Evolutionary conservation across 2,113 vertebrate species (phyloP).

Genomic region (Amblyornis subalaris): DNA sequence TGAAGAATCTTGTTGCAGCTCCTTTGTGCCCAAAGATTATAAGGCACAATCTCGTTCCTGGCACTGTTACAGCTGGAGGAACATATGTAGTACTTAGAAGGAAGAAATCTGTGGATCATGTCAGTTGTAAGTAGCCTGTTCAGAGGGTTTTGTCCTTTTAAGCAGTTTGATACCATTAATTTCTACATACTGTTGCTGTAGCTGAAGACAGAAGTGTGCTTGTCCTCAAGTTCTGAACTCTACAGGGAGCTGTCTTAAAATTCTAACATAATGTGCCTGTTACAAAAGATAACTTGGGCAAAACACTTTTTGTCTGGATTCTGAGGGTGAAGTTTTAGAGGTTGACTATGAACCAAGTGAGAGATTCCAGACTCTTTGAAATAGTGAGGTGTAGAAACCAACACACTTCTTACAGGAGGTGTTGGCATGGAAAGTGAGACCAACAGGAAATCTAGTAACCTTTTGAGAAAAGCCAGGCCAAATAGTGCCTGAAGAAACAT

Average conservation of each 20-base stretch:
- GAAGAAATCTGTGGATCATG: background rate
- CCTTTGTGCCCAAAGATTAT: background rate
- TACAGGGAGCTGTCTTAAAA: background rate
- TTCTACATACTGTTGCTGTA: background rate
- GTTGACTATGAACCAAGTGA: background rate
- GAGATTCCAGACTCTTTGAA: background rate
- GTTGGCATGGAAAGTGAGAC: background rate
- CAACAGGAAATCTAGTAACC: background rate
- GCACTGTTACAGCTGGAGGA: background rate
- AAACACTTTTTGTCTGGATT: background rate
- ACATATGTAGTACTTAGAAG: background rate
- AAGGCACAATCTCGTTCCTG: background rate
- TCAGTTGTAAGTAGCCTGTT: background rate
- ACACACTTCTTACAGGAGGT: background rate
- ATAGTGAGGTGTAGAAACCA: background rate
- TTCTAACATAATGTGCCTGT: background rate
- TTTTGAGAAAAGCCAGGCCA: background rate
- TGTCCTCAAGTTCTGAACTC: background rate
- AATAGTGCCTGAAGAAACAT: background rate
- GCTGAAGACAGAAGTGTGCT: background rate
- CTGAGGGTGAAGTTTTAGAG: background rate
- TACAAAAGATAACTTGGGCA: accelerated
- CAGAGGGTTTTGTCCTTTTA: background rate
- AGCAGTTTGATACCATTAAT: background rate
- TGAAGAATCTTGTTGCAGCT: background rate